These are phyloP conservation scores for Melanophora roralis DNA, from an alignment of 2,888 invertebrate species.

Conservation along the genomic window DNA sequence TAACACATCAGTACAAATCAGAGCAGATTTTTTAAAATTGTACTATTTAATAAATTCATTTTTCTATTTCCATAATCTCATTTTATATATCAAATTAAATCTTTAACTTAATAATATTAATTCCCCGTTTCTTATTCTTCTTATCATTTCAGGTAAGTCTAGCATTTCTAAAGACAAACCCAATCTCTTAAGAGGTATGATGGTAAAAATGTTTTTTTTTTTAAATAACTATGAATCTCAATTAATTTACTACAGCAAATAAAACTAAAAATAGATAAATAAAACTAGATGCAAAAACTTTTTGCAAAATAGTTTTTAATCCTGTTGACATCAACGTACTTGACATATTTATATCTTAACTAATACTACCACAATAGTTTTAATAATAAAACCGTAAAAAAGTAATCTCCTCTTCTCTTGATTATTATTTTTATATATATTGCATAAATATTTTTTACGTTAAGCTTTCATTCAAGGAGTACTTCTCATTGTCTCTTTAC, in stretches of 20 bases:
- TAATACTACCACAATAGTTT: background rate
- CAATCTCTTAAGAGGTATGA: conserved; percentile 8
- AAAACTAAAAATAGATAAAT: background rate
- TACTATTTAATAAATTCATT: too few relatives aligned
- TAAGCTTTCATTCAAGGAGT: conserved; percentile 22
- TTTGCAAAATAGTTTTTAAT: conserved; percentile 42
- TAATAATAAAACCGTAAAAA: conserved; percentile 24
- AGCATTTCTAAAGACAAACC: background rate
- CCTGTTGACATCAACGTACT: conserved; percentile 38
- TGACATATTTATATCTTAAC: conserved; percentile 23
- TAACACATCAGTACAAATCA: too few relatives aligned
- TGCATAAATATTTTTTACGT: background rate
- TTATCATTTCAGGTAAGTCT: conserved; percentile 53
- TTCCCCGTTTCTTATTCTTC: too few relatives aligned
- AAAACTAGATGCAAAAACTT: background rate
- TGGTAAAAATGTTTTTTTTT: background rate
- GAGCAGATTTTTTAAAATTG: too few relatives aligned
- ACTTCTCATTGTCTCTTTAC: conserved; percentile 25
- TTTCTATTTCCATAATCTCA: too few relatives aligned
- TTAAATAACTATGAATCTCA: background rate
- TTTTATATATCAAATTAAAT: too few relatives aligned
- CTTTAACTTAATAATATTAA: background rate
- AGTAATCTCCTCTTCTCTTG: conserved; percentile 24
- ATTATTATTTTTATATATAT: background rate
- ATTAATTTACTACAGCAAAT: background rate